phyloP scores from a whole-genome alignment of 2,797 vertebrate species.

The Knipowitschia caucasica region DNA sequence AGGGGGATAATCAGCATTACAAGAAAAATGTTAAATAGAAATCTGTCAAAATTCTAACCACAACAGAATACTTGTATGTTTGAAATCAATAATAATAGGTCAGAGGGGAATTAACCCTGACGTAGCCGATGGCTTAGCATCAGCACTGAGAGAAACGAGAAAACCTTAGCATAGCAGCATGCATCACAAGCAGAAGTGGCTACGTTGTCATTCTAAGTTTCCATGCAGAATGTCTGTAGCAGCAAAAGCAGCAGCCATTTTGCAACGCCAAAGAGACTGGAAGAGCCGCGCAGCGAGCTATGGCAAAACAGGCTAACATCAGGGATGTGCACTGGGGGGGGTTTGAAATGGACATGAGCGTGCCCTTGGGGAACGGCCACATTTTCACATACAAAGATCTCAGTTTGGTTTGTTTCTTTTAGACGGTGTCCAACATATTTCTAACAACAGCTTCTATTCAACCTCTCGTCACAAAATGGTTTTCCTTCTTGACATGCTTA shows the following conservation, averaged over 20 bases:
- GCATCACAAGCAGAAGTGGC: constrained; percentile 41
- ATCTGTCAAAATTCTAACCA: constrained; percentile 22
- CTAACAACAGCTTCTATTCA: constrained; percentile 53
- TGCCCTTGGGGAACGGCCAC: constrained; percentile 28
- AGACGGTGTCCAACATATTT: constrained; percentile 48
- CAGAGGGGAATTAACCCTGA: constrained; percentile 19
- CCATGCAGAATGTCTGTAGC: constrained; percentile 60
- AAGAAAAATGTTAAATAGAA: constrained; percentile 19
- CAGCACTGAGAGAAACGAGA: constrained; percentile 26
- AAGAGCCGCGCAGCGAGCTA: constrained; percentile 52
- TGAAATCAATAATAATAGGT: constrained; percentile 40
- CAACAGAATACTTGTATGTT: constrained; percentile 28
- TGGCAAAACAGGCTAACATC: constrained; percentile 41
- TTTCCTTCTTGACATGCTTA: constrained; percentile 60
- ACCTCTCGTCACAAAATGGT: constrained; percentile 65
- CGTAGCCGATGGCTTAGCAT: constrained; percentile 21
- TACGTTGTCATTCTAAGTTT: constrained; percentile 72
- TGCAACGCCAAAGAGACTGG: constrained; percentile 63
- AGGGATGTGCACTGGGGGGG: constrained; percentile 11
- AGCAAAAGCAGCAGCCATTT: constrained; percentile 73
- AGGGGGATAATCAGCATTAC: background rate
- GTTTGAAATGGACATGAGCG: constrained; percentile 37
- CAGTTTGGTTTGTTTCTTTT: constrained; percentile 24
- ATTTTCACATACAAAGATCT: constrained; percentile 10
- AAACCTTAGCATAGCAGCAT: constrained; percentile 19